Evolutionary conservation across 2,888 invertebrate species (phyloP), one percentile per base, ranked within the genome.

Genomic region (Platypus cylindrus): DNA sequence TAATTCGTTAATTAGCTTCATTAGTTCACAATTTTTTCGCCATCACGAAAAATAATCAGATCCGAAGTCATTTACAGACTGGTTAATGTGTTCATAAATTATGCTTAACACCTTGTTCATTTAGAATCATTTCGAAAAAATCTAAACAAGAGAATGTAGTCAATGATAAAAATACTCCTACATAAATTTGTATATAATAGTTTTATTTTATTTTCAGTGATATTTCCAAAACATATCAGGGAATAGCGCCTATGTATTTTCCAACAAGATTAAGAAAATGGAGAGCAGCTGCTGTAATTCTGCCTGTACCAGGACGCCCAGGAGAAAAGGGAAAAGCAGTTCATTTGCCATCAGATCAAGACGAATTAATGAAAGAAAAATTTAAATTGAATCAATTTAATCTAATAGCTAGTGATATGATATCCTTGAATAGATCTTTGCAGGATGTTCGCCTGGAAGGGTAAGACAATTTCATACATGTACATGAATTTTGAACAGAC

Each of bases 341-440:
- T 12, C 77, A 78, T 52, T 83, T 95, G 54, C 83, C 90, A 13
- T 65, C 78, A 14, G 83, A 86, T 34, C 78, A 87, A 58, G 86
- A 93, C 56, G 78, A 79, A 38, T 62, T 84, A 36, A 87, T 93
- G 73, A 80, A 91, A 64, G 91, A 94, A 53, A 85, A 89, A 60
- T 98, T 98, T 64, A 90, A 93, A 62, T 76, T 95, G 55, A 98
- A 98, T 67, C 97, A 98, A 68, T 98, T 98, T 67, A 98, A 98
- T 66, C 69, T 98, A 49, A 67, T 95, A 61, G 98, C 97, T 47
- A 94, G 93, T 61, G 95, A 98, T 62, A 83, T 89, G 78, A 94
- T 98, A 55, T 90, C 94, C 42, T 64, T 97, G 43, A 98, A 98
- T 67, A 72, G 98, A 52, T 90, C 91, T 5, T 71, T 98, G 36